Percentiles rank a stretch among this genome's conserved stretches.
phyloP scores from a whole-genome alignment of 1,140 invertebrate species.

The Halyomorpha halys region DNA sequence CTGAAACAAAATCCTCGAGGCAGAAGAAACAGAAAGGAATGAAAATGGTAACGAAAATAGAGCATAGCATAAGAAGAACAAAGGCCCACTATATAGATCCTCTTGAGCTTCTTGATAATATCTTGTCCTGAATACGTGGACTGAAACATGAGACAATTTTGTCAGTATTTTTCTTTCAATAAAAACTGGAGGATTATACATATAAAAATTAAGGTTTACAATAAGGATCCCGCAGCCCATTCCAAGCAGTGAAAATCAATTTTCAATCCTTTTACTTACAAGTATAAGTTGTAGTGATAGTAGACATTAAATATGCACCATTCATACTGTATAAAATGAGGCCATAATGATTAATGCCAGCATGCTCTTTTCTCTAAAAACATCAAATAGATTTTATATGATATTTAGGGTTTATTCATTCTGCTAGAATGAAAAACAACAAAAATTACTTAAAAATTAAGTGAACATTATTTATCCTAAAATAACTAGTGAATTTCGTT shows the following conservation, averaged over 20 bases:
- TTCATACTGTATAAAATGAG: slow-evolving; percentile 71
- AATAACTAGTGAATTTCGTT: no score
- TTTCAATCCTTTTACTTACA: slow-evolving; percentile 46
- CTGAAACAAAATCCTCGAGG: slow-evolving; percentile 61
- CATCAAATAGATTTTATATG: background rate
- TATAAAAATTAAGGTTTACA: no score
- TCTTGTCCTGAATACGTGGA: slow-evolving; percentile 69
- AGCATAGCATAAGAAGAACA: slow-evolving; percentile 68
- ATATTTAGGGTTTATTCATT: background rate
- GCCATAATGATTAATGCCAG: slow-evolving; percentile 46
- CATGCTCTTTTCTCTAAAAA: slow-evolving; percentile 10
- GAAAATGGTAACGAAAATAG: slow-evolving; percentile 70
- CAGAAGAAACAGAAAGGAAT: slow-evolving; percentile 52
- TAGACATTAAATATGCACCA: slow-evolving; percentile 65
- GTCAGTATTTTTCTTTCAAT: no score
- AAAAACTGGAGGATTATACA: no score
- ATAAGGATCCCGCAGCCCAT: no score
- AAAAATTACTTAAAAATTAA: background rate
- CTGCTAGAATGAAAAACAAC: background rate
- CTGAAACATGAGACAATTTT: slow-evolving; percentile 37
- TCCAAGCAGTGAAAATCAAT: no score
- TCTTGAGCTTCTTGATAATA: slow-evolving; percentile 84
- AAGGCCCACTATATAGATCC: slow-evolving; percentile 73
- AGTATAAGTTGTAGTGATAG: slow-evolving; percentile 63
- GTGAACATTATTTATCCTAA: background rate